Conservation (phyloP, 2,113 vertebrate genomes). For the Turdus rufiventris region DNA sequence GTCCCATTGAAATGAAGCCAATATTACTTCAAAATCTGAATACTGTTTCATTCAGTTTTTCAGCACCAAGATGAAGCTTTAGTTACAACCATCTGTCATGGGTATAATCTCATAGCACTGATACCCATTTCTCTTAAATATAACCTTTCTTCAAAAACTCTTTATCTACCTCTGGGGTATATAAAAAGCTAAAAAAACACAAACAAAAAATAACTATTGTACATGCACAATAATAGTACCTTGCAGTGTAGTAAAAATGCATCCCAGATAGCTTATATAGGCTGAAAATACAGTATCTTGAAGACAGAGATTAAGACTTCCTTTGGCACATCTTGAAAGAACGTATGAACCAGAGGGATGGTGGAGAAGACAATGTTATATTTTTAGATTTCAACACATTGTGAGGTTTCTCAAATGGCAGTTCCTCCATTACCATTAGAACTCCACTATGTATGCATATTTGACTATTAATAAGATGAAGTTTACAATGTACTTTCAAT, state of each 20-base stretch:
- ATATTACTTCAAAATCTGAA: conserved; percentile 64
- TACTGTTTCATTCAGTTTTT: conserved; percentile 69
- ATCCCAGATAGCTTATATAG: conserved; percentile 15
- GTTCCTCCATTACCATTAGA: conserved; percentile 6
- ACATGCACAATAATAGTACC: conserved; percentile 35
- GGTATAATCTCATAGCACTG: conserved; percentile 39
- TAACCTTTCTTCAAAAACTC: conserved; percentile 53
- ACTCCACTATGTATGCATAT: not conserved
- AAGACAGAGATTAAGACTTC: conserved; percentile 48
- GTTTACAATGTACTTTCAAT: conserved; percentile 1
- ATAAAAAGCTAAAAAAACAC: conserved; percentile 37
- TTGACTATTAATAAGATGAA: conserved; percentile 25
- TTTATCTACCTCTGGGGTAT: conserved; percentile 49
- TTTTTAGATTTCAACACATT: conserved; percentile 25
- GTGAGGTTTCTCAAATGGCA: conserved; percentile 27
- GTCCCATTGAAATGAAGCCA: conserved; percentile 59
- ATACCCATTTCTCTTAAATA: conserved; percentile 62
- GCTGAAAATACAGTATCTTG: conserved; percentile 1
- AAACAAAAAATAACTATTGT: conserved; percentile 34
- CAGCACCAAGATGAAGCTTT: conserved; percentile 63
- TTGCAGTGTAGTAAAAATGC: conserved; percentile 30
- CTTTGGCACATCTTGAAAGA: conserved; percentile 46
- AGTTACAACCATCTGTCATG: conserved; percentile 61
- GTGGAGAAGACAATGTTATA: conserved; percentile 14
- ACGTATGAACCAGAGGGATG: not conserved